Conservation (phyloP, 1,140 invertebrate genomes). For the Manduca sexta region DNA sequence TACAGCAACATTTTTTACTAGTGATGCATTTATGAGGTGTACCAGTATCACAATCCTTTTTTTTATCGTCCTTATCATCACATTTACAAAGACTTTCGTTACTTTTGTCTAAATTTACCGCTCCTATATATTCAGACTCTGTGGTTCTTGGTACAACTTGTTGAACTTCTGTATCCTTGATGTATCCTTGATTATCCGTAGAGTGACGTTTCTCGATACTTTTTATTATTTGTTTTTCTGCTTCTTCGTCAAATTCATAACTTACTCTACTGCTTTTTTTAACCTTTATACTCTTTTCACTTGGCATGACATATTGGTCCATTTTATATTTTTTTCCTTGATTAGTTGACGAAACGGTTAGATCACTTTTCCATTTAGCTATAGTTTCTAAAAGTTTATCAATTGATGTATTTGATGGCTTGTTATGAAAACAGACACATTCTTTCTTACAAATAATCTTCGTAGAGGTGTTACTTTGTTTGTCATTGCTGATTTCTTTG, state of each 20-base stretch:
- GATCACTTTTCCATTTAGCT: slow-evolving; percentile 34
- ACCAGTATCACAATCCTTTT: slow-evolving; percentile 2
- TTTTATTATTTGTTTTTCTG: too few relatives aligned
- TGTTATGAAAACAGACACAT: slow-evolving; percentile 52
- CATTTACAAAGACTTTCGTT: slow-evolving; percentile 36
- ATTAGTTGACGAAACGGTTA: slow-evolving; percentile 7
- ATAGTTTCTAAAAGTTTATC: slow-evolving; percentile 45
- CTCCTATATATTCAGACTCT: slow-evolving; percentile 45
- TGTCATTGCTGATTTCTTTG: not conserved
- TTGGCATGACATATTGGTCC: too few relatives aligned
- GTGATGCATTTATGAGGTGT: slow-evolving; percentile 22
- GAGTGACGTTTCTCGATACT: too few relatives aligned
- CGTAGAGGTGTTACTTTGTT: not conserved
- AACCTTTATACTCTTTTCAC: too few relatives aligned
- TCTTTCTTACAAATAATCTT: slow-evolving; percentile 21
- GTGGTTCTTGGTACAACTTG: slow-evolving; percentile 13
- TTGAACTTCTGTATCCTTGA: not conserved
- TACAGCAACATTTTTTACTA: slow-evolving; percentile 18
- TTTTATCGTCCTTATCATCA: slow-evolving; percentile 3
- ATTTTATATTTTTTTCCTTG: not conserved
- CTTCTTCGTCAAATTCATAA: too few relatives aligned
- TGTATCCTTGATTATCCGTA: too few relatives aligned
- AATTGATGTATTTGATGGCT: slow-evolving; percentile 52
- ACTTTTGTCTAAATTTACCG: slow-evolving; percentile 50
- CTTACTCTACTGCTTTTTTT: too few relatives aligned